These are phyloP conservation scores for Autographa pulchrina DNA, from an alignment of 2,888 invertebrate species.

Conservation along the genomic window DNA sequence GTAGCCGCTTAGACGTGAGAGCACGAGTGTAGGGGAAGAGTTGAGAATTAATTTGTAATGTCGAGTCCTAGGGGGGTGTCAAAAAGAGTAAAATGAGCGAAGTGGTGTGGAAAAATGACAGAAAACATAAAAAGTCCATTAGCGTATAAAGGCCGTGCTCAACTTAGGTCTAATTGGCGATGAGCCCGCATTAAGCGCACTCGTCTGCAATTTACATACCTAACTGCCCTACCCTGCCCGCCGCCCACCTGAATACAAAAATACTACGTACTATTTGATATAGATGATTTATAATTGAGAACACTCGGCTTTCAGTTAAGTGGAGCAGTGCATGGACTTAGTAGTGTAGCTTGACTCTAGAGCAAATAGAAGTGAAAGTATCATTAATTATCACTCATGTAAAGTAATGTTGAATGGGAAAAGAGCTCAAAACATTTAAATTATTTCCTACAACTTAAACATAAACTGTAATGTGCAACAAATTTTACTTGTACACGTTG, in stretches of 20 bases:
- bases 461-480: neutral
- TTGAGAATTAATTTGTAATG: constrained; percentile 55
- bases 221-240: constrained; percentile 17
- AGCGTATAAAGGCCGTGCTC: constrained; percentile 55
- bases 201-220: constrained; percentile 40
- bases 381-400: neutral
- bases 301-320: neutral
- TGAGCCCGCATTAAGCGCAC: constrained; percentile 49
- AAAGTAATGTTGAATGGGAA: neutral
- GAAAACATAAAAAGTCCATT: constrained; percentile 77
- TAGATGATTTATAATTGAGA: constrained; percentile 1
- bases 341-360: neutral
- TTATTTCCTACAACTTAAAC: neutral
- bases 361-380: neutral
- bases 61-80: constrained; percentile 40
- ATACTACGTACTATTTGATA: constrained; percentile 2
- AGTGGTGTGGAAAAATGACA: constrained; percentile 66
- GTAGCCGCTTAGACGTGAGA: constrained; percentile 49
- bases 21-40: constrained; percentile 52
- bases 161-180: constrained; percentile 58
- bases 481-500: constrained; percentile 1
- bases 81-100: constrained; percentile 49
- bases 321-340: neutral
- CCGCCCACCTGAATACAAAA: constrained; percentile 3
- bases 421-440: neutral